phyloP scores from a whole-genome alignment of 2,113 vertebrate species.

The Grus americana region DNA sequence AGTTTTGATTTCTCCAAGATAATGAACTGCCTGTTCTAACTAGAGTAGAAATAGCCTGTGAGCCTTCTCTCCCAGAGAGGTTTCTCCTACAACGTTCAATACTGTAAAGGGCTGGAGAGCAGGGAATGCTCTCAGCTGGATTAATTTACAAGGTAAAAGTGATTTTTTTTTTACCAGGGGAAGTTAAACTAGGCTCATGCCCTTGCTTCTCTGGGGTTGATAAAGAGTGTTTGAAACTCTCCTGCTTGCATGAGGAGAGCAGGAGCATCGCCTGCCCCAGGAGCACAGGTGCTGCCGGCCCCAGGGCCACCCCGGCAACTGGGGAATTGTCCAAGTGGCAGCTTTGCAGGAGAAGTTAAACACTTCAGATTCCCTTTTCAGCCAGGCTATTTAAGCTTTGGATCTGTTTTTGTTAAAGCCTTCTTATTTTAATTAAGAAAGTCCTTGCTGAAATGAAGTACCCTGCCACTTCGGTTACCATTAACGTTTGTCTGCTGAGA shows the following conservation, averaged over 20 bases:
- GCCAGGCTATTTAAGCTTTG: not conserved
- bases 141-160: not conserved
- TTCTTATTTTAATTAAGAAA: constrained; percentile 32
- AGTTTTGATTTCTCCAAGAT: constrained; percentile 9
- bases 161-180: not conserved
- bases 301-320: not conserved
- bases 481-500: not conserved
- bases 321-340: not conserved
- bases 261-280: not conserved
- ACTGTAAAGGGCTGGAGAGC: not conserved
- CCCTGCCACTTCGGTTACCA: not conserved
- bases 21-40: not conserved
- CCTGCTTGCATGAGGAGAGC: accelerated
- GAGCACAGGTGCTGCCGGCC: not conserved
- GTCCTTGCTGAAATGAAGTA: not conserved
- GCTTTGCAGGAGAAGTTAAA: not conserved
- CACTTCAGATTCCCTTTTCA: constrained; percentile 1
- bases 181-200: not conserved
- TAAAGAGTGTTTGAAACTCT: not conserved
- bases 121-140: not conserved
- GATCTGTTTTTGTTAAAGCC: constrained; percentile 26
- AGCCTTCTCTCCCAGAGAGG: not conserved
- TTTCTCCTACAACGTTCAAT: not conserved
- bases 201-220: not conserved
- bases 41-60: not conserved